Base-by-base conservation (phyloP, 1,140 invertebrate species). In the Sitophilus oryzae region DNA sequence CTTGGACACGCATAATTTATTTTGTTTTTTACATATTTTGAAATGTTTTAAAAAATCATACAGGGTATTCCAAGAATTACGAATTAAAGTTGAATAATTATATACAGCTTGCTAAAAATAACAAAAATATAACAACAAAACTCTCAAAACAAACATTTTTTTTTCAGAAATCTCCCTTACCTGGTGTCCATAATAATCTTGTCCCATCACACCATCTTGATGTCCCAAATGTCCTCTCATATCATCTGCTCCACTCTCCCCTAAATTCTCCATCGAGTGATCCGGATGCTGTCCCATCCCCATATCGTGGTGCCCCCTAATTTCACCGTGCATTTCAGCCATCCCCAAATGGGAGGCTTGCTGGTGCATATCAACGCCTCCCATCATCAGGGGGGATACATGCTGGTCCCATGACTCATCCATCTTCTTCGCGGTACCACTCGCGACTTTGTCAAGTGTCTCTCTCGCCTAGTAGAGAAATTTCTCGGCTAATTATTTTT, bases 361-460 rank as follows among this genome's bases (percentile, higher is more conserved):
- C 34, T 66, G 54, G 22, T 67, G 59, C 56, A 67, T 54, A 15
- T 68, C 67, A 38, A 61, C 49, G 61, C 68, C 65, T 43, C 69
- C 69, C 64, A 72, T 69, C 60, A 72, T 67, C 45, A 72, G 49
- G 41, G 70, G 69, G 57, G 70, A 67, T 50, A 71, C 69, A 59
- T 69, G 66, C 54, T 66, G 61, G 49, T 72, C 70, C 70, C 70
- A 72, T 46, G 60, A 60, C 42, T 71, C 70, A 56, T 72, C 70
- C 70, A 72, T 71, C 60, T 65, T 67, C 57, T 25, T 55, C 42
- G n/a, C 34, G 20, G 20, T 22, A 21, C n/a, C 6, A 11, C 2
- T 15, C 15, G 8, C 57, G 45, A 45, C 47, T 43, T 56, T 19
- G 30, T 15, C 23, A 40, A n/a, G 19, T 38, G 19, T 41, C 30